Evolutionary conservation across 1,140 invertebrate genomes (phyloP).

Genomic region (Dryas iulia): DNA sequence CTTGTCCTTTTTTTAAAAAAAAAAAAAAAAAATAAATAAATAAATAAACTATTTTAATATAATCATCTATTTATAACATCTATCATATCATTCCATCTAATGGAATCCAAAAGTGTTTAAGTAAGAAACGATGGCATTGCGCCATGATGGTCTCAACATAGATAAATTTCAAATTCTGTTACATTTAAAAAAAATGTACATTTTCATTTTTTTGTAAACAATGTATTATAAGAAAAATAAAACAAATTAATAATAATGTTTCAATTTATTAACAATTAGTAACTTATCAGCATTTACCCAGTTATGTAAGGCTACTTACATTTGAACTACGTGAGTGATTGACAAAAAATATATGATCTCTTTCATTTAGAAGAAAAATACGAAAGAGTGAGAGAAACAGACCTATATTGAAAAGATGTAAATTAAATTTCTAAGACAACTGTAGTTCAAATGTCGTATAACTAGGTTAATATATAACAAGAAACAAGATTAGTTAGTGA

Average conservation of each 20-base stretch:
- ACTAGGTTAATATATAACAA: conserved; percentile 52
- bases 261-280: conserved; percentile 80
- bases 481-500: conserved; percentile 61
- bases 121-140: no score
- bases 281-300: conserved; percentile 44
- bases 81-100: no score
- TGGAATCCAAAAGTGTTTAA: no score
- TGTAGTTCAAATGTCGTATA: conserved; percentile 14
- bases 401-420: neutral
- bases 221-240: conserved; percentile 30
- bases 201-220: no score
- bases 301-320: conserved; percentile 10
- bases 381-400: neutral
- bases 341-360: neutral
- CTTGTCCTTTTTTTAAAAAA: no score
- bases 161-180: no score
- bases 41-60: no score
- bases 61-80: no score
- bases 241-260: conserved; percentile 56
- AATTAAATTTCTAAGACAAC: neutral
- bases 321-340: conserved; percentile 8
- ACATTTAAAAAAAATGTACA: neutral
- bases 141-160: no score
- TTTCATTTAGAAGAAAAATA: neutral
- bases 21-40: no score